Percentiles rank a stretch among this genome's conserved stretches.
These are phyloP conservation scores for Agrotis ipsilon DNA, from an alignment of 2,888 invertebrate genomes.

Conservation along the genomic window DNA sequence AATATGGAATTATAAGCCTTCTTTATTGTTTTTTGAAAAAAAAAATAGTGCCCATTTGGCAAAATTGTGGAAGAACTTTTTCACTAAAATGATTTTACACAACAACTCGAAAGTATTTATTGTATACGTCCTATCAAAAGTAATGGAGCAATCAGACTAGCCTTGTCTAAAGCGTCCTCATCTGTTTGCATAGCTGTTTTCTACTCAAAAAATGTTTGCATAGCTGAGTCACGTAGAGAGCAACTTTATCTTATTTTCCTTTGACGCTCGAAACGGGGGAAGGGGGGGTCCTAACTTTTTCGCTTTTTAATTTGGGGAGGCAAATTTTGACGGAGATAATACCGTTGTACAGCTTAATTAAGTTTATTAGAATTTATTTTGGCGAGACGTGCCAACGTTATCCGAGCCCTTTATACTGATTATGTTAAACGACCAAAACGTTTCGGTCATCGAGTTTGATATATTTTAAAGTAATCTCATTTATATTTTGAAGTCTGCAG, in stretches of 20 bases:
- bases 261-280: conserved; percentile 73
- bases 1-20: too few species aligned
- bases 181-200: conserved; percentile 30
- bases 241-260: conserved; percentile 78
- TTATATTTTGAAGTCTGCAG: conserved; percentile 22
- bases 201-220: conserved; percentile 57
- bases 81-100: not conserved
- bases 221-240: conserved; percentile 79
- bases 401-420: conserved; percentile 58
- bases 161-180: conserved; percentile 22
- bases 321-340: conserved; percentile 86
- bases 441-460: conserved; percentile 42
- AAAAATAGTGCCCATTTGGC: too few species aligned
- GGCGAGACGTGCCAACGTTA: conserved; percentile 77
- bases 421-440: conserved; percentile 46
- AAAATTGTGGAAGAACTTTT: not conserved
- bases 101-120: not conserved
- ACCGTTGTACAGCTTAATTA: conserved; percentile 86
- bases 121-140: not conserved
- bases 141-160: conserved; percentile 14
- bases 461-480: conserved; percentile 45
- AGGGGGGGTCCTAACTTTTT: conserved; percentile 70
- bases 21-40: too few species aligned
- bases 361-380: conserved; percentile 89
- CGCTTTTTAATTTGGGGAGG: conserved; percentile 83